These are phyloP conservation scores for Vollenhovia emeryi DNA, from an alignment of 1,140 invertebrate genomes.

Conservation along the genomic window DNA sequence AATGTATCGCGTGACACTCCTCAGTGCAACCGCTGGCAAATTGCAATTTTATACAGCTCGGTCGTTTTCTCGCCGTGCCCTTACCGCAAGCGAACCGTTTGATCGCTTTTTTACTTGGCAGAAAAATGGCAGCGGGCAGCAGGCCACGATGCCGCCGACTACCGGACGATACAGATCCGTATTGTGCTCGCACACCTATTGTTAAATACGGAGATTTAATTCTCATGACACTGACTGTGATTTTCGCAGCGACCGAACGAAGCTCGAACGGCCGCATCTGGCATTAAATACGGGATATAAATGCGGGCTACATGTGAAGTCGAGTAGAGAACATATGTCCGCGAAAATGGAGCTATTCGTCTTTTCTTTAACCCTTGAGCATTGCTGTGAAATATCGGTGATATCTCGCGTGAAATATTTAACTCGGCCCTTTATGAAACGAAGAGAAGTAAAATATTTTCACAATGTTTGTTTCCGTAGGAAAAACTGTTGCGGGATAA, in stretches of 20 bases:
- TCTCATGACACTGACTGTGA: not conserved
- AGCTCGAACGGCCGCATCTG: not conserved
- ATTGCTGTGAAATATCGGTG: not conserved
- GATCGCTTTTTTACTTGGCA: not conserved
- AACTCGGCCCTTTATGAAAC: not conserved
- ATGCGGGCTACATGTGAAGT: not conserved
- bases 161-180: no score
- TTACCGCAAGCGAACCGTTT: not conserved
- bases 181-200: not conserved
- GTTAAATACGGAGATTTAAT: not conserved
- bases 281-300: not conserved
- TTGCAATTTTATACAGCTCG: not conserved
- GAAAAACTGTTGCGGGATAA: not conserved
- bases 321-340: not conserved
- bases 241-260: not conserved
- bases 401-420: not conserved
- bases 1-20: not conserved
- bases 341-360: not conserved
- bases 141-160: not conserved
- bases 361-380: not conserved
- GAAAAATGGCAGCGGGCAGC: not conserved
- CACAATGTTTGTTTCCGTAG: not conserved
- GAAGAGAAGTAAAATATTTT: not conserved
- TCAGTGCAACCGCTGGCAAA: not conserved
- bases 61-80: not conserved